phyloP scores from a whole-genome alignment of 2,888 invertebrate species.

The Lacanobia oleracea region DNA sequence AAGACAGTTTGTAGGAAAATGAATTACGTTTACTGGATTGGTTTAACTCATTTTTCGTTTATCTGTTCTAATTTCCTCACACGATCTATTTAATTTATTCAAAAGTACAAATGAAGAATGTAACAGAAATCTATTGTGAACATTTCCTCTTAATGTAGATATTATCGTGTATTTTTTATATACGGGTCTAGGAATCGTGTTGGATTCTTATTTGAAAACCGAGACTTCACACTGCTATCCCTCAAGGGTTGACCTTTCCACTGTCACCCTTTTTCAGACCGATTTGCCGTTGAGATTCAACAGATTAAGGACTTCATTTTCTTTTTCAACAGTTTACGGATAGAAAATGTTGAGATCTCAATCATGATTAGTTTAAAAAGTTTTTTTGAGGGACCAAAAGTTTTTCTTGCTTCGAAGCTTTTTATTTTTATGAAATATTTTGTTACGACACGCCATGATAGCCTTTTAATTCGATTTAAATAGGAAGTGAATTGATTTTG shows the following conservation, averaged over 20 bases:
- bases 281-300: conserved; percentile 55
- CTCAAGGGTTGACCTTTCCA: conserved; percentile 60
- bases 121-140: not conserved
- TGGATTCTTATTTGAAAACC: conserved; percentile 54
- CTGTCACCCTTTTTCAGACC: conserved; percentile 59
- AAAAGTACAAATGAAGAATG: not conserved
- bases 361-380: conserved; percentile 14
- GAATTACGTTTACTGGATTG: not conserved
- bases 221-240: conserved; percentile 43
- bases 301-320: conserved; percentile 59
- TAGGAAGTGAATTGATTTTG: not conserved
- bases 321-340: conserved; percentile 30
- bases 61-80: no score
- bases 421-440: not conserved
- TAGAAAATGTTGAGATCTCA: conserved; percentile 19
- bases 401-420: not conserved
- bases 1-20: conserved; percentile 13
- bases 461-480: not conserved
- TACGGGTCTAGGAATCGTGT: conserved; percentile 32
- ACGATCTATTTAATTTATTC: not conserved
- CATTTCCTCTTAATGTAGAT: not conserved
- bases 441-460: not conserved
- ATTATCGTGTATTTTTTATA: conserved; percentile 27
- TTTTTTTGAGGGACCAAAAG: not conserved
- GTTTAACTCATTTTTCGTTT: not conserved